Percentiles rank a stretch among this genome's conserved stretches.
phyloP scores from a whole-genome alignment of 2,888 invertebrate species.

The Tethea ocularis region DNA sequence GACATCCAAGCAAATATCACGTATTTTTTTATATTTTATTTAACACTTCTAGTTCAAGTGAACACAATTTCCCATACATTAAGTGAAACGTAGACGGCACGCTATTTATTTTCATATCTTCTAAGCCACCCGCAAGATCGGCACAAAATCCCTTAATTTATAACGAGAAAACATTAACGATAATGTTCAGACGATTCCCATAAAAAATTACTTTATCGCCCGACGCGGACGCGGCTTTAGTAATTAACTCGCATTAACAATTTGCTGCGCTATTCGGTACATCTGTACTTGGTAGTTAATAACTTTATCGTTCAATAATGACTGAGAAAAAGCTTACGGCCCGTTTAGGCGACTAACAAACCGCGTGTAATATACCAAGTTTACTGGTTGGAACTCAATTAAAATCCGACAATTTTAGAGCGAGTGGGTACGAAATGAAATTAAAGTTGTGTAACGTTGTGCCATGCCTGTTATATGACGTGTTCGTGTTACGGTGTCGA shows the following conservation, averaged over 20 bases:
- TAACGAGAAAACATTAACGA: conserved; percentile 70
- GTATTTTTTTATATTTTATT: background rate
- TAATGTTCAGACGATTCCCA: conserved; percentile 60
- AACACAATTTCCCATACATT: background rate
- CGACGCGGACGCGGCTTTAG: conserved; percentile 52
- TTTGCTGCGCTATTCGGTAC: conserved; percentile 66
- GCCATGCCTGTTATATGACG: conserved; percentile 27
- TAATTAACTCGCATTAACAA: conserved; percentile 78
- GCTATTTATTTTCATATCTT: conserved; percentile 8
- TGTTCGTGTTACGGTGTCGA: conserved; percentile 22
- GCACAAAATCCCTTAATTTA: conserved; percentile 64
- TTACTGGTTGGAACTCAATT: conserved; percentile 72
- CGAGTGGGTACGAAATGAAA: conserved; percentile 56
- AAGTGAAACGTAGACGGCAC: background rate
- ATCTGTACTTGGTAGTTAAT: conserved; percentile 62
- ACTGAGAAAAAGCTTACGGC: conserved; percentile 41
- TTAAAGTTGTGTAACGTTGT: conserved; percentile 71
- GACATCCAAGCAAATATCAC: too few species aligned
- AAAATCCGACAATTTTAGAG: conserved; percentile 71
- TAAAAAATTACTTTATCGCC: conserved; percentile 72
- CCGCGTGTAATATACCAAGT: conserved; percentile 55
- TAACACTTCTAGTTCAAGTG: background rate
- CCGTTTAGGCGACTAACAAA: conserved; percentile 65
- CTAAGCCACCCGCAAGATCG: conserved; percentile 24
- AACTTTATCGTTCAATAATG: conserved; percentile 8